Evolutionary conservation across 2,797 vertebrate genomes (phyloP).

Genomic region (Linurgus olivaceus): DNA sequence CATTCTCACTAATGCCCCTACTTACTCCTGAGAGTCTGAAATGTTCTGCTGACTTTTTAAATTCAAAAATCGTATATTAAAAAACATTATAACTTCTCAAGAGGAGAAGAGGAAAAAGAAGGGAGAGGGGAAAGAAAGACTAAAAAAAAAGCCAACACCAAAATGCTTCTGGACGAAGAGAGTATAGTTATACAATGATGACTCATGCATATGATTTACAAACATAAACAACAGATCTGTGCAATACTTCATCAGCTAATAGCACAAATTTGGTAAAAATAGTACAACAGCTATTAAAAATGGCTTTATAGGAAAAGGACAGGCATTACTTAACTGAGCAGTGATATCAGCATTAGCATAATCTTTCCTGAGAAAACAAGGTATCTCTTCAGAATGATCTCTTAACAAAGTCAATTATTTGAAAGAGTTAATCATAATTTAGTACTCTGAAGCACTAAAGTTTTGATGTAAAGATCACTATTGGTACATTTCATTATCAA

Average conservation of each 20-base stretch:
- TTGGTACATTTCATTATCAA: background rate
- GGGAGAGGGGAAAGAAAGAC: background rate
- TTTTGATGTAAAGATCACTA: background rate
- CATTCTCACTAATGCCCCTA: background rate
- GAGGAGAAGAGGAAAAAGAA: background rate
- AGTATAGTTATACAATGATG: background rate
- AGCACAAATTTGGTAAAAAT: background rate
- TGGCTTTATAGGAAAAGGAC: background rate
- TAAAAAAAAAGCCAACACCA: background rate
- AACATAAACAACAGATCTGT: background rate
- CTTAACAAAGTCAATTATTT: background rate
- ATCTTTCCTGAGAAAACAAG: background rate
- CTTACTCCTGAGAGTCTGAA: background rate
- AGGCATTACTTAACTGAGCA: background rate
- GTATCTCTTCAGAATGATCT: background rate
- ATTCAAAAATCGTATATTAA: background rate
- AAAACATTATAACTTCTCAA: background rate
- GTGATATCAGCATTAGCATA: background rate
- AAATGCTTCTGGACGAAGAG: background rate
- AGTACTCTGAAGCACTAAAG: background rate
- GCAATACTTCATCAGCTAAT: background rate
- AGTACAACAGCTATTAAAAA: background rate
- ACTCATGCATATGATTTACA: background rate
- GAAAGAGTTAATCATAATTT: background rate
- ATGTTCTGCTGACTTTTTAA: background rate